phyloP scores from a whole-genome alignment of 2,888 invertebrate species.

The Dastarcus helophoroides region DNA sequence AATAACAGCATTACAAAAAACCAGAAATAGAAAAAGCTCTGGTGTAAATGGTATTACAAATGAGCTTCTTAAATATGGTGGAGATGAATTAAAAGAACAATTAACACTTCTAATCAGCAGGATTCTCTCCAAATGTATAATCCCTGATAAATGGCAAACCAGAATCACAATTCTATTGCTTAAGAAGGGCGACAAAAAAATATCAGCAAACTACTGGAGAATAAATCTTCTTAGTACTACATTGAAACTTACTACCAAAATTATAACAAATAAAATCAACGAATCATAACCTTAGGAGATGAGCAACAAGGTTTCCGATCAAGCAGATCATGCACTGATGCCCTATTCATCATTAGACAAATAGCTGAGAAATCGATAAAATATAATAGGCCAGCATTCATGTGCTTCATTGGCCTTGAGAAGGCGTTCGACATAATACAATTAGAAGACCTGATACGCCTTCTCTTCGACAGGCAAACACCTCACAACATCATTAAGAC shows the following conservation, averaged over 20 bases:
- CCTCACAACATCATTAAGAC: slow-evolving; percentile 8
- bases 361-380: slow-evolving; percentile 10
- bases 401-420: slow-evolving; percentile 9
- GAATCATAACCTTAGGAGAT: slow-evolving; percentile 6
- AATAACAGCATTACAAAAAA: slow-evolving; percentile 1
- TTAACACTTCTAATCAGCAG: slow-evolving; percentile 7
- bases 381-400: slow-evolving; percentile 6
- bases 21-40: slow-evolving; percentile 7
- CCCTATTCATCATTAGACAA: slow-evolving; percentile 10
- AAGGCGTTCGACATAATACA: slow-evolving; percentile 9
- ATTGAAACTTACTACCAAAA: slow-evolving; percentile 6
- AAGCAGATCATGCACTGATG: slow-evolving; percentile 8
- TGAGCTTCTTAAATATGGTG: slow-evolving; percentile 9
- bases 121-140: slow-evolving; percentile 5
- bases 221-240: slow-evolving; percentile 9
- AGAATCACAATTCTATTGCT: slow-evolving; percentile 6
- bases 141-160: slow-evolving; percentile 9
- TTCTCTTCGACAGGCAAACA: slow-evolving; percentile 4
- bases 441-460: slow-evolving; percentile 5
- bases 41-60: no score
- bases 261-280: slow-evolving; percentile 6
- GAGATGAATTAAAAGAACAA: slow-evolving; percentile 1
- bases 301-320: slow-evolving; percentile 11
- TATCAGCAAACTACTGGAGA: slow-evolving; percentile 12
- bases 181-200: slow-evolving; percentile 10